Conservation (phyloP, 2,888 invertebrate genomes). For the Alitta virens region DNA sequence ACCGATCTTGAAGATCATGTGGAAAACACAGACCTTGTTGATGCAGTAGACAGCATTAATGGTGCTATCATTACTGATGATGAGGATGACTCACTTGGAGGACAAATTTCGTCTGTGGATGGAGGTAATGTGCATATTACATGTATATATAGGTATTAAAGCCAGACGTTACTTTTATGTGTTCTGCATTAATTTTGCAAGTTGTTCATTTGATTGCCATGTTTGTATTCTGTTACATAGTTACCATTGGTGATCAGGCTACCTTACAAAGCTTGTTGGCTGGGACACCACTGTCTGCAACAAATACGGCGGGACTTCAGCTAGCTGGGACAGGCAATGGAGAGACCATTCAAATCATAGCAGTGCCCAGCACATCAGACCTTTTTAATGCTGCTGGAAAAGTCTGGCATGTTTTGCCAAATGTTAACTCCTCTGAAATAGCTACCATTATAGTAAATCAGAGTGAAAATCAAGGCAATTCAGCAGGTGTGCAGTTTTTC, state of each 20-base stretch:
- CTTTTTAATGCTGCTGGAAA: constrained; percentile 28
- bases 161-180: too few species aligned
- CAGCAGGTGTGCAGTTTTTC: background rate
- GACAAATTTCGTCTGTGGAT: too few species aligned
- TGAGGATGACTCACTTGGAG: too few species aligned
- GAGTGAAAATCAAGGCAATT: background rate
- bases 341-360: constrained; percentile 41
- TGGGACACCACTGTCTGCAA: constrained; percentile 31
- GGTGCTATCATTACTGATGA: too few species aligned
- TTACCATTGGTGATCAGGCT: constrained; percentile 5
- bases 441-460: constrained; percentile 38
- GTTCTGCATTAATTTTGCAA: too few species aligned
- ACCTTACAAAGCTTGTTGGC: constrained; percentile 45
- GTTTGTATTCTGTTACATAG: too few species aligned
- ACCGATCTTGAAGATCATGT: too few species aligned
- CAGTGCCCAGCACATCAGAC: constrained; percentile 37
- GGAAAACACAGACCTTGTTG: too few species aligned
- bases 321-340: constrained; percentile 5
- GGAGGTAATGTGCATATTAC: too few species aligned
- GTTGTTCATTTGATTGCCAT: too few species aligned
- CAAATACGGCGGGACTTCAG: background rate
- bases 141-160: too few species aligned
- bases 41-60: too few species aligned
- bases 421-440: constrained; percentile 31
- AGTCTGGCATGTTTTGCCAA: constrained; percentile 42